phyloP scores from a whole-genome alignment of 1,140 invertebrate species.

The Nymphalis io region DNA sequence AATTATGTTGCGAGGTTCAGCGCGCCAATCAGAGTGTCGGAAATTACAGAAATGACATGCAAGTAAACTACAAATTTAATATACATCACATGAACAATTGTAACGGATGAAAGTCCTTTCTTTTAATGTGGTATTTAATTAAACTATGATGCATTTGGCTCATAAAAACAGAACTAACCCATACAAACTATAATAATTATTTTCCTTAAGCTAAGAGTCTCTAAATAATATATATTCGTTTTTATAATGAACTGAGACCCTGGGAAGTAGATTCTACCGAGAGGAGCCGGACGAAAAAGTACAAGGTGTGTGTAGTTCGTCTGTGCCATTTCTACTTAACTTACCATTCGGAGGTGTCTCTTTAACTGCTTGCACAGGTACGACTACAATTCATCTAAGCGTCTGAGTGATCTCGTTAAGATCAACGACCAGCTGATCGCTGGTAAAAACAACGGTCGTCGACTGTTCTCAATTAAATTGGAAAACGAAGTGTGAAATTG shows the following conservation, averaged over 20 bases:
- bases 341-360: background rate
- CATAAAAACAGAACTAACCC: too few species aligned
- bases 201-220: too few species aligned
- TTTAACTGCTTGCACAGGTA: background rate
- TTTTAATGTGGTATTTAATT: too few species aligned
- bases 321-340: background rate
- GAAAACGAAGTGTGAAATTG: slow-evolving; percentile 13
- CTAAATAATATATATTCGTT: too few species aligned
- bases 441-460: slow-evolving; percentile 12
- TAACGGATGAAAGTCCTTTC: too few species aligned
- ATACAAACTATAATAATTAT: too few species aligned
- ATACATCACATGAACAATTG: too few species aligned
- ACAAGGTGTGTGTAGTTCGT: background rate
- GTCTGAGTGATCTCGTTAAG: background rate
- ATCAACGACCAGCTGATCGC: slow-evolving; percentile 21
- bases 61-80: background rate
- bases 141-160: too few species aligned
- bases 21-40: background rate
- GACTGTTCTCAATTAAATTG: slow-evolving; percentile 3
- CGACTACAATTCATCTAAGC: slow-evolving; percentile 12
- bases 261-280: too few species aligned
- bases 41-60: background rate
- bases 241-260: too few species aligned
- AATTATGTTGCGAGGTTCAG: slow-evolving; percentile 15
- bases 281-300: too few species aligned